Base-by-base conservation (phyloP, 2,888 invertebrate genomes). In the Osmoderma eremita region DNA sequence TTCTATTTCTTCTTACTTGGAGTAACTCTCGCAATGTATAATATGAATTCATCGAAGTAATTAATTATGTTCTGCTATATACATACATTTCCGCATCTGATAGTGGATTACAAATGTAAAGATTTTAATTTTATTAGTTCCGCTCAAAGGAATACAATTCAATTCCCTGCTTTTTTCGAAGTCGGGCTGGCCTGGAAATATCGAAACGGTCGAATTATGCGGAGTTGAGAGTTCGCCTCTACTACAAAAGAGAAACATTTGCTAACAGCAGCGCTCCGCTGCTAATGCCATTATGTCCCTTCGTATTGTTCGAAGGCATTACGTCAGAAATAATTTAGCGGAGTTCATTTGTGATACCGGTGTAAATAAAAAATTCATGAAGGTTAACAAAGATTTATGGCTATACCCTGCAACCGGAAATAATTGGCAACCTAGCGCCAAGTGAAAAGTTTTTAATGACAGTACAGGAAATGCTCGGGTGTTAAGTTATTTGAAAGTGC, bases 291-390 rank as follows among this genome's bases (percentile, higher is more conserved):
- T 61, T 61, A 48, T 36, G 58, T 61, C 30, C 10, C 48, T 61
- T 45, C 18, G 45, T 42, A 61, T 61, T 61, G 45, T 61, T 42
- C 45, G 45, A 30, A 61, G 17, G 30, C 58, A 61, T 61, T 61
- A 61, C 58, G 45, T 45, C 45, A 30, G 58, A 61, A 61, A 61
- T 61, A 61, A 61, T 61, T 61, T 45, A 61, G 18, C 24, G 36
- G 45, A 48, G 45, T 58, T 61, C 58, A 61, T 56, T 56, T 56
- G 56, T 41, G 22, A 56, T 61, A 45, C 58, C 58, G 30, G 30
- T 61, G 30, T 36, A 45, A 15, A 61, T 61, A 61, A 61, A 61
- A 48, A 61, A 61, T 61, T 61, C 58, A 61, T 61, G 58, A 48
- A 17, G 10, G 18, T 42, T 30, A 30, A 45, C 45, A 30, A 48